Evolutionary conservation across 2,888 invertebrate genomes (phyloP), one percentile per base, ranked within the genome.

Genomic region (Diarsia rubi): DNA sequence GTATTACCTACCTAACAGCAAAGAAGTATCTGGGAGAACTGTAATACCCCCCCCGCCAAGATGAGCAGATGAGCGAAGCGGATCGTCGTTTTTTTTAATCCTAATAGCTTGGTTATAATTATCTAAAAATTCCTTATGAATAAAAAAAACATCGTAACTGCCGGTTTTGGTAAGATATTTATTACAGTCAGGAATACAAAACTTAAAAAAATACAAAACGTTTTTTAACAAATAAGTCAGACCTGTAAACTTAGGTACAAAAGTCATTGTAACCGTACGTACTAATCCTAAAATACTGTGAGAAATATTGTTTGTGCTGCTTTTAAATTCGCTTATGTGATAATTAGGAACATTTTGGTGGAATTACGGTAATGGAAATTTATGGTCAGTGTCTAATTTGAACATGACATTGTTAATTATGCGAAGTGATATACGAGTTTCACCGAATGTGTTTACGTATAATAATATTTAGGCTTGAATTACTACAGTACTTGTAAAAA

Each of bases 371-470:
- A 81, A 81, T 84, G 44, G 70, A 75, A 81, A 81, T 81, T 65
- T 81, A 81, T 80, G 81, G 75, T 47, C 84, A 70, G 75, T 52
- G 49, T 62, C 54, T 83, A 81, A 83, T 81, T 81, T 81, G 84
- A 68, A 81, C 75, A 81, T 79, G 80, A 81, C 80, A 80, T 62
- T 70, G 75, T 79, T 84, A 79, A 81, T 84, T 83, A 81, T 74
- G 45, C 67, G 37, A 65, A 42, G 37, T 81, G 84, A 83, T 81
- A 70, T 70, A 81, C 57, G 74, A 65, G 47, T 37, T 31, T 49
- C 8, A 31, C 6, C 16, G 66, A 66, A 66, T 57, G 49, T 59
- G 44, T 14, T 16, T 24, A 60, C 14, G 24, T 44, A 49, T 27
- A 45, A 52, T 59, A 59, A 59, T 44, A 64, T 24, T 65, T 14